Percentiles rank a stretch among this genome's conserved stretches.
Conservation (phyloP, 2,888 invertebrate genomes). For the Cyaniris semiargus region DNA sequence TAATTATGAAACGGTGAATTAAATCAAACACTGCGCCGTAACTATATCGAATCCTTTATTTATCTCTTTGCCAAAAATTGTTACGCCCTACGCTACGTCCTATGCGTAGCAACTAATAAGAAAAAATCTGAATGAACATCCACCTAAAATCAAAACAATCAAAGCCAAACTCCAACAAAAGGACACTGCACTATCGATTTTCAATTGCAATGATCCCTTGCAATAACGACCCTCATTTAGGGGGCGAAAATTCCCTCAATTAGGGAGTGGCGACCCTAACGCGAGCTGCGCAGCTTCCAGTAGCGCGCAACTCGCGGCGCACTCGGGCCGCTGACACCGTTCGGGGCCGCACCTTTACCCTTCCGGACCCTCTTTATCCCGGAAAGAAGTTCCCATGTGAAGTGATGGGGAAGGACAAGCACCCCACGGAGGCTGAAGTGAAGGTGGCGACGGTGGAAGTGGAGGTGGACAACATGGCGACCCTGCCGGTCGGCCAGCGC, state of each 20-base stretch:
- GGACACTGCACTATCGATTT: slow-evolving; percentile 5
- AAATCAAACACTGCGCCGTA: too few species aligned
- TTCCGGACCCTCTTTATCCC: slow-evolving; percentile 64
- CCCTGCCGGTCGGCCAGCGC: slow-evolving; percentile 90
- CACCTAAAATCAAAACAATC: background rate
- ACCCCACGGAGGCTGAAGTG: slow-evolving; percentile 85
- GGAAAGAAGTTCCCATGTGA: slow-evolving; percentile 46
- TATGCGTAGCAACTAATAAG: too few species aligned
- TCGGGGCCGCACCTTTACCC: slow-evolving; percentile 62
- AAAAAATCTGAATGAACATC: background rate
- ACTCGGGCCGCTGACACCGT: slow-evolving; percentile 60
- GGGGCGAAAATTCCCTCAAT: slow-evolving; percentile 59
- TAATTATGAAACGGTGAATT: too few species aligned
- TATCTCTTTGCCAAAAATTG: too few species aligned
- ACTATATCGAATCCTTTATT: too few species aligned
- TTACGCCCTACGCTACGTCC: too few species aligned
- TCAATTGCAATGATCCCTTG: slow-evolving; percentile 31
- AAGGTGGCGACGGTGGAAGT: slow-evolving; percentile 94
- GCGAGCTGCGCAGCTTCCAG: slow-evolving; percentile 70
- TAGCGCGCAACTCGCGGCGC: slow-evolving; percentile 73
- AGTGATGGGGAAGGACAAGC: slow-evolving; percentile 76
- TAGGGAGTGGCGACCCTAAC: slow-evolving; percentile 68
- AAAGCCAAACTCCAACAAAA: background rate
- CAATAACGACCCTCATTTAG: slow-evolving; percentile 36
- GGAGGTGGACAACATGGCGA: slow-evolving; percentile 94